Evolutionary conservation across 2,113 vertebrate species (phyloP), one percentile per base, ranked within the genome.

Genomic region (Sardina pilchardus): DNA sequence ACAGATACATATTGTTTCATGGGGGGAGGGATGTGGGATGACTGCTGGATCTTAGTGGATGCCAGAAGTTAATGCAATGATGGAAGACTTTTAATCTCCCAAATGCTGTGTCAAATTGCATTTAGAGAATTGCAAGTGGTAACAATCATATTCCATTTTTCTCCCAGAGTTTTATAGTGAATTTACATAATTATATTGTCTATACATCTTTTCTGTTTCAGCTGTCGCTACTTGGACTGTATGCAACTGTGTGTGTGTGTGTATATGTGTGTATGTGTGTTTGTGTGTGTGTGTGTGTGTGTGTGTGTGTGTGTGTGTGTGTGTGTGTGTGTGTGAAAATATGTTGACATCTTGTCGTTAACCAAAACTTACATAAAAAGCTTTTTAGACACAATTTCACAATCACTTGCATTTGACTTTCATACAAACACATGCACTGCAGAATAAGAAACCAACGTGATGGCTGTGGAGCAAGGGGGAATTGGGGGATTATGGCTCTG

Each of bases 101-200:
- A 6, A n/a, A 81, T 47, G 34, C 71, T 78, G 30, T 78, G 3
- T 85, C 78, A 75, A 83, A 59, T 26, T 86, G 56, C 81, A 83
- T 85, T 86, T 71, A 2, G 75, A 85, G 83, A 91, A 89, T 42
- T 90, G 63, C 89, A 87, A 87, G 83, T 39, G 88, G 39, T 85
- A 86, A 75, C 81, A 88, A 88, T 88, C 87, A 81, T 83, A 86
- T 89, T 63, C 81, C 36, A 81, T 50, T 85, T 85, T 82, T 16
- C 50, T 78, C 17, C 36, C n/a, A 83, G 84, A 81, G 53, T 84
- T 56, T 81, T 86, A 84, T 90, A 44, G 81, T 83, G 42, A 87
- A 86, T 87, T 42, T 56, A 48, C 82, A 84, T 81, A 85, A 59
- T 5, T 88, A 86, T 48, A 67, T 81, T 78, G 88, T 80, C 84